Evolutionary conservation across 2,797 vertebrate genomes (phyloP).

Genomic region (Mormyrus proboscirostris): DNA sequence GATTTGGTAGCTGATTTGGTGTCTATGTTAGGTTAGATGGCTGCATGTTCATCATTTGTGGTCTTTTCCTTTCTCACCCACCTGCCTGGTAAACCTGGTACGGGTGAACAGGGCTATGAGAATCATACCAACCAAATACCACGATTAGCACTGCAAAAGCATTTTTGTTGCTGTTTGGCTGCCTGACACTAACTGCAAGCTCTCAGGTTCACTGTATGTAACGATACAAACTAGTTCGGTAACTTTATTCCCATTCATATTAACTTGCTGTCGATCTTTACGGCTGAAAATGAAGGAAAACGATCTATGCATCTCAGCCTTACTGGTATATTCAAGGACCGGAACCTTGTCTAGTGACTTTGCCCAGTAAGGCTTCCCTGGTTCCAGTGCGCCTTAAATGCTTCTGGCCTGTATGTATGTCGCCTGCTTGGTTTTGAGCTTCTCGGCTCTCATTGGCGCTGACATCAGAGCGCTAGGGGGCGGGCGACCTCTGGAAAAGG

Average conservation of each 20-base stretch:
- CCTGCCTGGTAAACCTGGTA: not conserved
- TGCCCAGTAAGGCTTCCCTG: not conserved
- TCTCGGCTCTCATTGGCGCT: not conserved
- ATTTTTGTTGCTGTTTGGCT: not conserved
- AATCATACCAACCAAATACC: not conserved
- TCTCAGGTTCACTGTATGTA: not conserved
- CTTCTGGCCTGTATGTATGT: not conserved
- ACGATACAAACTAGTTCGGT: not conserved
- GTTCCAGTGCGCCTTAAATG: not conserved
- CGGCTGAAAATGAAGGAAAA: not conserved
- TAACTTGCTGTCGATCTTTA: not conserved
- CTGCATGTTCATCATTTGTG: not conserved
- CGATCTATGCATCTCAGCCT: not conserved
- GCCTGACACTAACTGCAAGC: not conserved
- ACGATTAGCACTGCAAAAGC: not conserved
- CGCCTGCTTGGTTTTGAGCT: not conserved
- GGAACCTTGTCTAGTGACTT: not conserved
- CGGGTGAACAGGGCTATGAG: not conserved
- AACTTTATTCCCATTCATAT: not conserved
- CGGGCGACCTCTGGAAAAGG: not conserved
- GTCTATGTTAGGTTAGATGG: not conserved
- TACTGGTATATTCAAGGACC: not conserved
- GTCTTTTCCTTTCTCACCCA: not conserved
- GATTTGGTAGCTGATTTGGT: not conserved
- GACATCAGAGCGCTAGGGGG: not conserved